Evolutionary conservation across 1,140 invertebrate species (phyloP).

Genomic region (Tetranychus cinnabarinus): DNA sequence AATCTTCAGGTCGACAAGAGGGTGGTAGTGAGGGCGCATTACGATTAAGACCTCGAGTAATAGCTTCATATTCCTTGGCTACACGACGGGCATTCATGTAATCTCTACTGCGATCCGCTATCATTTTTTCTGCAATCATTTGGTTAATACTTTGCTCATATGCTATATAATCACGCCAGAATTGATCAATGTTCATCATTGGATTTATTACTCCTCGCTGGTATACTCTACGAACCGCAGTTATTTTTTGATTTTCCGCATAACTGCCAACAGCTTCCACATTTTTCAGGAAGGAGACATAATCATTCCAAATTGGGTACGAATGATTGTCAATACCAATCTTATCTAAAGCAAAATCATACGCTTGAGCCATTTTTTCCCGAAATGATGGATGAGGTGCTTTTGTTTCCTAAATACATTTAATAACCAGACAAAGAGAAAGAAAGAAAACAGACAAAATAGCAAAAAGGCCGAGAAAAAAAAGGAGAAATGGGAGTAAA

Average conservation of each 20-base stretch:
- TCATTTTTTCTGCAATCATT: conserved; percentile 85
- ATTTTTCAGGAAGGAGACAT: conserved; percentile 86
- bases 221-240: conserved; percentile 74
- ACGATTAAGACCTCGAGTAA: conserved; percentile 77
- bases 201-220: conserved; percentile 54
- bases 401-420: conserved; percentile 47
- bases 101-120: conserved; percentile 65
- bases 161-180: conserved; percentile 96
- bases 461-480: not conserved
- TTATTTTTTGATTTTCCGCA: conserved; percentile 97
- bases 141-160: conserved; percentile 62
- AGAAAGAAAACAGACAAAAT: not conserved
- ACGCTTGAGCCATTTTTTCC: conserved; percentile 98
- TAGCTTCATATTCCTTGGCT: conserved; percentile 85
- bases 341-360: conserved; percentile 95
- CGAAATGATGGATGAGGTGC: conserved; percentile 63
- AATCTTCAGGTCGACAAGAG: conserved; percentile 60
- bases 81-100: conserved; percentile 93
- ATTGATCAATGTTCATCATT: conserved; percentile 84
- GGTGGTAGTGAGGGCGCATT: conserved; percentile 83
- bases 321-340: conserved; percentile 95
- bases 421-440: not conserved
- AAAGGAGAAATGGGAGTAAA: too few species aligned
- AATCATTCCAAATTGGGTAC: conserved; percentile 89
- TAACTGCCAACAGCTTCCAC: conserved; percentile 94